phyloP scores from a whole-genome alignment of 2,797 vertebrate species.

The Ceyx erithaca region DNA sequence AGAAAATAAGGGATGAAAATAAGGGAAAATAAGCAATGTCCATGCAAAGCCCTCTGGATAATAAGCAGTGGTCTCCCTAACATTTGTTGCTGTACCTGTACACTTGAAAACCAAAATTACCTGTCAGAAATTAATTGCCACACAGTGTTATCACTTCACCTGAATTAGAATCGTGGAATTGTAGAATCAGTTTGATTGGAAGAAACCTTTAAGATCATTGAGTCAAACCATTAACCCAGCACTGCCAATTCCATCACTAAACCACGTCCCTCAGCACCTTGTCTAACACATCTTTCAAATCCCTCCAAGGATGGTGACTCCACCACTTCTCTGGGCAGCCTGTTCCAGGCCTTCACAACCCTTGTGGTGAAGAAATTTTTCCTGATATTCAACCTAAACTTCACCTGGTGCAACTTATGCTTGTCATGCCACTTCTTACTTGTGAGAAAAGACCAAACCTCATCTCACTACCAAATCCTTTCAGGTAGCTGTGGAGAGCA shows the following conservation, averaged over 20 bases:
- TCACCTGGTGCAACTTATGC: neutral
- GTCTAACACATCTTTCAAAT: neutral
- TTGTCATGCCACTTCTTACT: neutral
- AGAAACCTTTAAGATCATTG: neutral
- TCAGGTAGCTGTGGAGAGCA: neutral
- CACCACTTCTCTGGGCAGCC: neutral
- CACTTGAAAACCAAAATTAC: neutral
- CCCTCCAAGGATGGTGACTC: neutral
- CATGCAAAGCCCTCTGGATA: neutral
- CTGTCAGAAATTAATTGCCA: neutral
- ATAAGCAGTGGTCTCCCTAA: accelerated
- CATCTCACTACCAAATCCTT: neutral
- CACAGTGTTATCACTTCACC: neutral
- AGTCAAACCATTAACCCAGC: neutral
- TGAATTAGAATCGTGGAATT: neutral
- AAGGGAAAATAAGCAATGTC: too few relatives aligned
- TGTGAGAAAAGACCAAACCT: neutral
- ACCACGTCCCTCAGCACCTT: neutral
- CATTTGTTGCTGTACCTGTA: neutral
- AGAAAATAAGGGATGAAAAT: neutral
- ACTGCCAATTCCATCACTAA: neutral
- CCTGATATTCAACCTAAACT: neutral
- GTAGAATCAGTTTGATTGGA: neutral
- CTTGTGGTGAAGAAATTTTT: neutral
- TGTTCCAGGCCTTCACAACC: neutral